Evolutionary conservation across 2,113 vertebrate genomes (phyloP).

Genomic region (Stercorarius parasiticus): DNA sequence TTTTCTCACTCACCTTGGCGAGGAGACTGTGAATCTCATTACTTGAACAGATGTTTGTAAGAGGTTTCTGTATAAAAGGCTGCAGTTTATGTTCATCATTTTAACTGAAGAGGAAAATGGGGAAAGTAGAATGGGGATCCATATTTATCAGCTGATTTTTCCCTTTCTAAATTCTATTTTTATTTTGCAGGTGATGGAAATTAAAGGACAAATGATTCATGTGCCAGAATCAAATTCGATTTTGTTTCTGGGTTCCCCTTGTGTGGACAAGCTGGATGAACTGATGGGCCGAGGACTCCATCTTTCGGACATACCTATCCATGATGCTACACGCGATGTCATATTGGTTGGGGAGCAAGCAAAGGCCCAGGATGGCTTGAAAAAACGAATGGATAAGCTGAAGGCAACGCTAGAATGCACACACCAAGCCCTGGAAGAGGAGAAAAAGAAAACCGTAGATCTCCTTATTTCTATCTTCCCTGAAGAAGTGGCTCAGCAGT

Average conservation of each 20-base stretch:
- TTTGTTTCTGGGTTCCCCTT: slow-evolving; percentile 95
- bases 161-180: not conserved
- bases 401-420: slow-evolving; percentile 95
- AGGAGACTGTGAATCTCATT: not conserved
- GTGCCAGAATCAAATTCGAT: slow-evolving; percentile 92
- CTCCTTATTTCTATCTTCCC: slow-evolving; percentile 98
- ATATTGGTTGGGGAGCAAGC: slow-evolving; percentile 97
- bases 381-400: slow-evolving; percentile 98
- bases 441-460: slow-evolving; percentile 96
- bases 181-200: slow-evolving; percentile 91
- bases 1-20: not conserved
- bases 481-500: slow-evolving; percentile 92
- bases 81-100: not conserved
- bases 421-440: slow-evolving; percentile 94
- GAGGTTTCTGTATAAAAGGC: not conserved
- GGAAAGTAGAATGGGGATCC: not conserved
- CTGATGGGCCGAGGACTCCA: slow-evolving; percentile 96
- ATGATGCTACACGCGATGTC: slow-evolving; percentile 95
- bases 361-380: slow-evolving; percentile 95
- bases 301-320: slow-evolving; percentile 96
- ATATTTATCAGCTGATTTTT: not conserved
- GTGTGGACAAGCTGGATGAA: slow-evolving; percentile 97
- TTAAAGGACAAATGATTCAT: slow-evolving; percentile 99
- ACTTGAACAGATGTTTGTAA: not conserved
- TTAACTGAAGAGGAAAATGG: not conserved